Base-by-base conservation (phyloP, 2,113 vertebrate genomes). In the Reinhardtius hippoglossoides region DNA sequence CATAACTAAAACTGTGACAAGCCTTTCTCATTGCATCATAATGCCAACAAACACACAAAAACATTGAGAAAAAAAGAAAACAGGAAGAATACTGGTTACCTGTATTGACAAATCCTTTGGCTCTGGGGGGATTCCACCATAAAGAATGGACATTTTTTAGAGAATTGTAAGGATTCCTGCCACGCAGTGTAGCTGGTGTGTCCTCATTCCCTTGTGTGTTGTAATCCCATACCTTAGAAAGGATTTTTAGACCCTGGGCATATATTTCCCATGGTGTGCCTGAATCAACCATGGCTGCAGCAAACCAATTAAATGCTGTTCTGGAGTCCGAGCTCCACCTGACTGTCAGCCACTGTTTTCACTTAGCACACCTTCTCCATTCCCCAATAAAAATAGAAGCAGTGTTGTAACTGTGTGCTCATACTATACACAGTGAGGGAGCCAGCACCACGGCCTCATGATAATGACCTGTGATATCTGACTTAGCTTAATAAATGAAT, bases 251-350 rank as follows among this genome's bases (percentile, higher is more conserved):
- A 74, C 78, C 42, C 54, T 10, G 76, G 67, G 74, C 46, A 56
- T 61, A 42, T 14, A 15, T 67, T 78, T 76, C 57, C 78, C 20
- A 65, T 46, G n/a, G 75, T 65, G 81, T 75, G 61, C 58, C 74
- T 0, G 15, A 72, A 68, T 83, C 71, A 75, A 40, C 69, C 70
- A 54, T 70, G 60, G 76, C 71, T 82, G 67, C 68, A 74, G 63
- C 68, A 83, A 75, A 88, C 76, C 83, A 84, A 89, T 88, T 75
- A 80, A 75, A 63, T 64, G 61, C 44, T 65, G 46, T 50, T 76
- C 54, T 58, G 58, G 44, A 85, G 55, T 55, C 70, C 48, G 54
- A 66, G 31, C 16, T 48, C n/a, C 44, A 77, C 35, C 80, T 59
- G 50, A 74, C 74, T 75, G 73, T 74, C 78, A 84, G 54, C 55